Conservation (phyloP, 2,113 vertebrate species). For the Thunnus maccoyii region DNA sequence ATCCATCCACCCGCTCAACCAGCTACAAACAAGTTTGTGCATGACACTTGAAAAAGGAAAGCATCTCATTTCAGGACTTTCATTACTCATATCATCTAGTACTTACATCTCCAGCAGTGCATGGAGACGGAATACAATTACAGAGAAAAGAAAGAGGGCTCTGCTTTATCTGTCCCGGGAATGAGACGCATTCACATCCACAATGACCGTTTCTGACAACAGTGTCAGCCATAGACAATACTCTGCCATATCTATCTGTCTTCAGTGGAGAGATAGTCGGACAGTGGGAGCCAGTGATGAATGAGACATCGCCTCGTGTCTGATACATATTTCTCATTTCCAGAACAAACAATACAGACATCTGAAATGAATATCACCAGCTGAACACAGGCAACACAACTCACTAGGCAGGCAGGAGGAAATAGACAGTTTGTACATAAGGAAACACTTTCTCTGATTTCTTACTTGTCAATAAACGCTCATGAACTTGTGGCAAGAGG, state of each 20-base stretch:
- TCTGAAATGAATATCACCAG: constrained; percentile 62
- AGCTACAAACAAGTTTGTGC: constrained; percentile 51
- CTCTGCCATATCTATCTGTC: constrained; percentile 62
- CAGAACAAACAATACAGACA: constrained; percentile 71
- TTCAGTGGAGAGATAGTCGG: constrained; percentile 55
- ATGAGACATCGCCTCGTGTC: constrained; percentile 62
- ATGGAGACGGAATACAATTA: constrained; percentile 65
- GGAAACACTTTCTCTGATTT: constrained; percentile 19
- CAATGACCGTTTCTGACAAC: constrained; percentile 67
- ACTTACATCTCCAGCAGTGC: constrained; percentile 51
- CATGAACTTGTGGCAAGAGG: constrained; percentile 24
- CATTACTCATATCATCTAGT: constrained; percentile 74
- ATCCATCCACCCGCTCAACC: constrained; percentile 38
- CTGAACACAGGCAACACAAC: constrained; percentile 14
- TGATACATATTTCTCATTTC: constrained; percentile 77
- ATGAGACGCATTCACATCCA: constrained; percentile 59
- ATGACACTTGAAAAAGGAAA: constrained; percentile 51
- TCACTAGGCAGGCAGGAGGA: constrained; percentile 32
- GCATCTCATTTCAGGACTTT: constrained; percentile 63
- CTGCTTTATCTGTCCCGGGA: constrained; percentile 62
- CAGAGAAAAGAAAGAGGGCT: constrained; percentile 35
- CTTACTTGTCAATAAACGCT: constrained; percentile 11
- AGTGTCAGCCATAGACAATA: constrained; percentile 63
- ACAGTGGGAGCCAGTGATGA: constrained; percentile 67
- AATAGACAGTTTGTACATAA: constrained; percentile 20